A percentile compares a stretch with the other conserved stretches of the same genome.
These are phyloP conservation scores for Octopus bimaculoides DNA, from an alignment of 1,140 invertebrate genomes.

Conservation along the genomic window DNA sequence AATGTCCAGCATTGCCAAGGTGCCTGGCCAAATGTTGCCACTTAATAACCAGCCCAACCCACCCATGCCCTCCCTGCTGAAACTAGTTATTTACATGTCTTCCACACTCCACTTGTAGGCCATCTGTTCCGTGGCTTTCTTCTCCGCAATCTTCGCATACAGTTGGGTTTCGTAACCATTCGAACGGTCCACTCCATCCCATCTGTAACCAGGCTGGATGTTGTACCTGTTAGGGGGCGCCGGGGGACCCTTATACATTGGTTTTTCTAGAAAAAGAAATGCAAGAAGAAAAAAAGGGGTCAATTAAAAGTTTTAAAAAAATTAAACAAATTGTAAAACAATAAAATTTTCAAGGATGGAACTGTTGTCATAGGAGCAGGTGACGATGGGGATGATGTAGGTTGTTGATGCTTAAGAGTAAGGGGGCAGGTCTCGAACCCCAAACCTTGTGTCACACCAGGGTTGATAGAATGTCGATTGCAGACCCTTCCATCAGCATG, in stretches of 20 bases:
- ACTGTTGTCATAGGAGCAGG: no score
- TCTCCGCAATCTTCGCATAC: conserved; percentile 76
- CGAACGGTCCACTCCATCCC: conserved; percentile 97
- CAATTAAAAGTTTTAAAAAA: not conserved
- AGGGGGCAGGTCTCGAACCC: not conserved
- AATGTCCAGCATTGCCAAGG: not conserved
- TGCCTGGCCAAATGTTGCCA: not conserved
- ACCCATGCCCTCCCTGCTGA: not conserved
- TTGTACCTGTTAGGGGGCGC: conserved; percentile 85
- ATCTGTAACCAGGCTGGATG: conserved; percentile 88
- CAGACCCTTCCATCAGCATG: no score
- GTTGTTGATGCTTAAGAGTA: no score
- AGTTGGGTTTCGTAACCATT: conserved; percentile 94
- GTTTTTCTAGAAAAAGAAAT: conserved; percentile 61
- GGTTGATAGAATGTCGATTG: no score
- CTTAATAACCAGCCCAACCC: not conserved
- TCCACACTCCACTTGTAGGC: conserved; percentile 93
- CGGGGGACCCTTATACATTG: conserved; percentile 72
- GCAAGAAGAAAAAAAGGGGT: conserved; percentile 10
- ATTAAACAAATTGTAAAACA: no score
- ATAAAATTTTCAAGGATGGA: no score
- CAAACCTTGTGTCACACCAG: not conserved
- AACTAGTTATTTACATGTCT: conserved; percentile 71
- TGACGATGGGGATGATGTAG: no score
- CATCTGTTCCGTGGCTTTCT: conserved; percentile 76